Conservation (phyloP, 2,888 invertebrate genomes). For the Bursaphelenchus okinawaensis region DNA sequence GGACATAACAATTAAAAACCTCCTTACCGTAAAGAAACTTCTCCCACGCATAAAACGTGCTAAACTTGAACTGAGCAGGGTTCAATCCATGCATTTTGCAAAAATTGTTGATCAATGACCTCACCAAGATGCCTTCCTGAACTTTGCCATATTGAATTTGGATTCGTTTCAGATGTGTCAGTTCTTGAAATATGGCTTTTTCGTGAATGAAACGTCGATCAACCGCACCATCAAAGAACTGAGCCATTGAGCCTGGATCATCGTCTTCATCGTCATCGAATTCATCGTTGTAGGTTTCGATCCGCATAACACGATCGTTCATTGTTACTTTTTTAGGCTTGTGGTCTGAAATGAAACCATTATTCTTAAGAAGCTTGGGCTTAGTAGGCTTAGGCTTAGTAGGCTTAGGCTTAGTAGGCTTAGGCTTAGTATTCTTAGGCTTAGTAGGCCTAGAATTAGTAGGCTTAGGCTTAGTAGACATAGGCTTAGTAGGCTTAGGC, state of each 20-base stretch:
- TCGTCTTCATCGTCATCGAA: not conserved
- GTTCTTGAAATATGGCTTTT: slow-evolving; percentile 69
- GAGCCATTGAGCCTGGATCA: not conserved
- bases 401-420: too few relatives aligned
- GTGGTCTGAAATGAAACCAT: not conserved
- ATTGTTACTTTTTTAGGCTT: not conserved
- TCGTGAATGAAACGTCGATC: slow-evolving; percentile 41
- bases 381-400: too few relatives aligned
- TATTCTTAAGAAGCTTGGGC: too few relatives aligned
- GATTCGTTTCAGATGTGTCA: slow-evolving; percentile 80
- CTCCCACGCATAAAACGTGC: slow-evolving; percentile 54
- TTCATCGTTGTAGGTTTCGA: not conserved
- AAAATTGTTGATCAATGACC: slow-evolving; percentile 51
- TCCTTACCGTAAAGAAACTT: slow-evolving; percentile 54
- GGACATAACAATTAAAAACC: too few relatives aligned
- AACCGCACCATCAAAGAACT: not conserved
- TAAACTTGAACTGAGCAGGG: slow-evolving; percentile 45
- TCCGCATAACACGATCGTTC: not conserved
- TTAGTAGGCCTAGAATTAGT: too few relatives aligned
- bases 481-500: too few relatives aligned
- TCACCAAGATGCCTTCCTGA: slow-evolving; percentile 52
- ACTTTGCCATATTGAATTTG: slow-evolving; percentile 76
- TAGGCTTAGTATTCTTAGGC: too few relatives aligned
- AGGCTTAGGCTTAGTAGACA: too few relatives aligned
- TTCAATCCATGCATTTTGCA: slow-evolving; percentile 52